These are phyloP conservation scores for Meliscaeva auricollis DNA, from an alignment of 2,888 invertebrate species.

Conservation along the genomic window DNA sequence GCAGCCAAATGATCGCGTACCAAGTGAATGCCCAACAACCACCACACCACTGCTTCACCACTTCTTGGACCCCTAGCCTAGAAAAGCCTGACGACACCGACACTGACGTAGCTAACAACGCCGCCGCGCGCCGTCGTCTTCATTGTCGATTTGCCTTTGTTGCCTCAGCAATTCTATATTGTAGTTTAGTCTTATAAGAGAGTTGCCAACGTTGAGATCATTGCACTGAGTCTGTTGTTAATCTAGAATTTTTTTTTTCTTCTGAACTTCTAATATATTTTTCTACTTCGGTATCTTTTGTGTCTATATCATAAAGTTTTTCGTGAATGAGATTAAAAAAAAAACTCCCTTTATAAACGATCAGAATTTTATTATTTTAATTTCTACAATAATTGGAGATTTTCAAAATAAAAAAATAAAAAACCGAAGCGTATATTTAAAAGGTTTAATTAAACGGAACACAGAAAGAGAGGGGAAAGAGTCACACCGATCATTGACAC, in stretches of 20 bases:
- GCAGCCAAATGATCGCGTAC: slow-evolving; percentile 66
- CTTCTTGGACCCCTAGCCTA: slow-evolving; percentile 48
- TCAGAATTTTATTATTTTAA: slow-evolving; percentile 10
- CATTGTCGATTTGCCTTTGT: slow-evolving; percentile 76
- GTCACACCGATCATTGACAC: slow-evolving; percentile 54
- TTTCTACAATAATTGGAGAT: not conserved
- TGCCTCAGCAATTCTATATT: slow-evolving; percentile 79
- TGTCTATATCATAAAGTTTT: slow-evolving; percentile 3
- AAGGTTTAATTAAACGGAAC: slow-evolving; percentile 69
- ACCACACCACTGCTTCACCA: slow-evolving; percentile 56
- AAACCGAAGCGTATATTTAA: slow-evolving; percentile 47
- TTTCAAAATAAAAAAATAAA: slow-evolving; percentile 20
- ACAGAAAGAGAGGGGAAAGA: slow-evolving; percentile 41
- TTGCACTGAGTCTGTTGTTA: slow-evolving; percentile 63
- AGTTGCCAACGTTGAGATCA: slow-evolving; percentile 80
- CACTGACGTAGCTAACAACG: slow-evolving; percentile 65
- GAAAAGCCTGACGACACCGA: slow-evolving; percentile 56
- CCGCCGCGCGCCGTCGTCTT: slow-evolving; percentile 32
- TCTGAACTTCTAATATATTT: slow-evolving; percentile 32
- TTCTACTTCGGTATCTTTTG: slow-evolving; percentile 33
- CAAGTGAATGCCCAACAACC: slow-evolving; percentile 56
- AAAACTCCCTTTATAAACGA: not conserved
- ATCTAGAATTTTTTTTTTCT: slow-evolving; percentile 33
- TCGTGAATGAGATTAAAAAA: slow-evolving; percentile 41
- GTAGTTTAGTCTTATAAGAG: slow-evolving; percentile 83